Evolutionary conservation across 2,888 invertebrate genomes (phyloP).

Genomic region (Heteropelma amictum): DNA sequence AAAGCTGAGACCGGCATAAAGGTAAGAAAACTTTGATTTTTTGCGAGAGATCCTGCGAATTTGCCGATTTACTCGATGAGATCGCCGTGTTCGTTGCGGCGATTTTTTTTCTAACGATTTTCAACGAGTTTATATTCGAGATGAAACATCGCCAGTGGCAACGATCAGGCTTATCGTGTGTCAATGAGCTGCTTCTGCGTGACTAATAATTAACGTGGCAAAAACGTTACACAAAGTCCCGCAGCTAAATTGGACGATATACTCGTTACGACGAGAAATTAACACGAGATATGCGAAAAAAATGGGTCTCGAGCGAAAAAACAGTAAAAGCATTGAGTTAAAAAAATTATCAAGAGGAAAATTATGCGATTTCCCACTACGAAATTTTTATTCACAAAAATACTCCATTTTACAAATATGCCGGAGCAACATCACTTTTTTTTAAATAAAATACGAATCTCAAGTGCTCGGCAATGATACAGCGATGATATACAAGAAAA

Average conservation of each 20-base stretch:
- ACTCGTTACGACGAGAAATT: neutral
- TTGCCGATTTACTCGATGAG: neutral
- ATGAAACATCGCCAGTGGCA: conserved; percentile 22
- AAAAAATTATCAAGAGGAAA: too few relatives aligned
- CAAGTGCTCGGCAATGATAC: too few relatives aligned
- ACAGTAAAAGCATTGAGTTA: too few relatives aligned
- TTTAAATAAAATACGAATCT: too few relatives aligned
- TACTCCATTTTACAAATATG: too few relatives aligned
- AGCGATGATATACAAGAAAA: too few relatives aligned
- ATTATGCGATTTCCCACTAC: too few relatives aligned
- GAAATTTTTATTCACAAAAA: too few relatives aligned
- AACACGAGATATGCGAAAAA: too few relatives aligned
- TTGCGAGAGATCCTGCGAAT: neutral
- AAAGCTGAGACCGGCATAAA: conserved; percentile 62
- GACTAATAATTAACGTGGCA: conserved; percentile 47
- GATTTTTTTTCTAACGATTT: neutral
- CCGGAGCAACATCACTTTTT: too few relatives aligned
- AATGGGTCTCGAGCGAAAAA: too few relatives aligned
- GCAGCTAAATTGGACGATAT: neutral
- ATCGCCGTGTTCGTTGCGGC: neutral
- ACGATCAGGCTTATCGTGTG: neutral
- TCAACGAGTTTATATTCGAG: neutral
- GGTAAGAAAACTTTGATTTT: conserved; percentile 43
- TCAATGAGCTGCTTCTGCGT: conserved; percentile 12
- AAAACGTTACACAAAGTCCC: neutral